phyloP scores from a whole-genome alignment of 2,113 vertebrate species.

The Marcusenius ussheri region DNA sequence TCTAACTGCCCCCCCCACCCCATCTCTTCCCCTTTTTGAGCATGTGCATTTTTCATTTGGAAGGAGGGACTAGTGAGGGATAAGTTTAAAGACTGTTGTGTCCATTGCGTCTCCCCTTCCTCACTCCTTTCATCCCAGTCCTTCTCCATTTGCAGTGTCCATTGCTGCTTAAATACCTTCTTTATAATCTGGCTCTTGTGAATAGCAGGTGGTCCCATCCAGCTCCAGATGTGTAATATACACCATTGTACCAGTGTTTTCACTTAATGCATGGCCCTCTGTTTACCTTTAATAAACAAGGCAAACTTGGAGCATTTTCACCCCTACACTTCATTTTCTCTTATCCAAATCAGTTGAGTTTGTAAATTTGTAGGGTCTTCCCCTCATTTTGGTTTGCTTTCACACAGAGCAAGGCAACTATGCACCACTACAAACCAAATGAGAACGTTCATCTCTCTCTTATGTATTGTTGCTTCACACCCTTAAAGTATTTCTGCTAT shows the following conservation, averaged over 20 bases:
- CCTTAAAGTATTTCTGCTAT: background rate
- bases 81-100: background rate
- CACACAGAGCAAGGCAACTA: background rate
- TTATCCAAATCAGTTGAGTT: background rate
- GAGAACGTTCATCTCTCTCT: background rate
- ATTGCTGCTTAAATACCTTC: background rate
- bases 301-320: background rate
- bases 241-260: background rate
- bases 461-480: background rate
- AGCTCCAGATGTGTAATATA: background rate
- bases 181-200: background rate
- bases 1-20: background rate
- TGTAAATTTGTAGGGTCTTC: background rate
- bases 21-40: background rate
- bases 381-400: background rate
- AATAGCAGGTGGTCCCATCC: background rate
- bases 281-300: background rate
- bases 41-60: background rate
- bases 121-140: constrained; percentile 7
- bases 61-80: background rate
- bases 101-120: background rate
- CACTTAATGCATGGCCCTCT: background rate
- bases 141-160: background rate
- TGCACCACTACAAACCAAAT: background rate
- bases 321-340: background rate